These are phyloP conservation scores for Aphidoletes aphidimyza DNA, from an alignment of 2,888 invertebrate species.

Conservation along the genomic window DNA sequence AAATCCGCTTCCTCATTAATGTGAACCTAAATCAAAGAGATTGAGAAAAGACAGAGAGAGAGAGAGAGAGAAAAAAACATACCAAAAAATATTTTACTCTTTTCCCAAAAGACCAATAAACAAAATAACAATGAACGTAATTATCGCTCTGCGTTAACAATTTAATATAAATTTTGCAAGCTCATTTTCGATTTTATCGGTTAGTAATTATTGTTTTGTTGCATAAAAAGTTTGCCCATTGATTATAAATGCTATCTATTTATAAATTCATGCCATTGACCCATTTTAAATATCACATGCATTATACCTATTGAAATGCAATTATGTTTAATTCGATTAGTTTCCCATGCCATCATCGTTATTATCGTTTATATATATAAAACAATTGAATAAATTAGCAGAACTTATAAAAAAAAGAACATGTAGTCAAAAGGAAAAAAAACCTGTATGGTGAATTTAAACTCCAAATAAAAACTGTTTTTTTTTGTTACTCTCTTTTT, in stretches of 20 bases:
- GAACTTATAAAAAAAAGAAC: slow-evolving; percentile 20
- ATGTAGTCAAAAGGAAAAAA: slow-evolving; percentile 27
- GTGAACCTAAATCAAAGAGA: slow-evolving; percentile 57
- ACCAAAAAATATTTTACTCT: background rate
- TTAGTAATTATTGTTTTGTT: too few species aligned
- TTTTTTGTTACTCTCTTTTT: slow-evolving; percentile 1
- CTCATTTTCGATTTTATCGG: too few species aligned
- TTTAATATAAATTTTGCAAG: too few species aligned
- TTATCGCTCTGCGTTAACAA: too few species aligned
- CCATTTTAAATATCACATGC: slow-evolving; percentile 1
- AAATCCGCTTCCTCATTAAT: slow-evolving; percentile 58
- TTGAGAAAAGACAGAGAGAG: too few species aligned
- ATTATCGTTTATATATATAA: slow-evolving; percentile 27
- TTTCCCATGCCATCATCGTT: background rate
- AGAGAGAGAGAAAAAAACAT: slow-evolving; percentile 53
- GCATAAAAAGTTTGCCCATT: background rate
- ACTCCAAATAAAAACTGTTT: background rate
- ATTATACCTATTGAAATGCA: background rate
- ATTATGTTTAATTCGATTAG: slow-evolving; percentile 12
- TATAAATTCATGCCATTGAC: background rate
- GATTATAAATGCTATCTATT: background rate
- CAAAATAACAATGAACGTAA: too few species aligned
- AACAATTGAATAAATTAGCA: background rate
- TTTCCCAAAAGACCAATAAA: too few species aligned
- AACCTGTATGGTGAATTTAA: slow-evolving; percentile 10